Evolutionary conservation across 2,113 vertebrate genomes (phyloP).

Genomic region (Nipponia nippon): DNA sequence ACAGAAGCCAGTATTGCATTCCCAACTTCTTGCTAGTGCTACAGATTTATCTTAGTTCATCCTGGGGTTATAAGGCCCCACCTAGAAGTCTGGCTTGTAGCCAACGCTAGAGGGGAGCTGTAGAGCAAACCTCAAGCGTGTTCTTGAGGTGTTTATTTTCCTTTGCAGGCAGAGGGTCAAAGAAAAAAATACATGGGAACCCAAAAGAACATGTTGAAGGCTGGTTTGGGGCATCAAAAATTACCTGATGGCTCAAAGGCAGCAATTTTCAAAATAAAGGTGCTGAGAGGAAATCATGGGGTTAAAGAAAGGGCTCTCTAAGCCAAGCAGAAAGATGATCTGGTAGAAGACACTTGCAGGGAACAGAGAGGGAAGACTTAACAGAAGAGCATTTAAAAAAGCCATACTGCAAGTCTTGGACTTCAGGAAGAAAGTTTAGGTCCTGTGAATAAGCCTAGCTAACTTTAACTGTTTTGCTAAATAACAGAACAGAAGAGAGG

Average conservation of each 20-base stretch:
- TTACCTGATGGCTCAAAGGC: neutral
- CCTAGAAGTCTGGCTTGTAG: slow-evolving; percentile 22
- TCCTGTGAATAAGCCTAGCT: neutral
- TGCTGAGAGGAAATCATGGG: neutral
- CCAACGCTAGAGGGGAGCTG: neutral
- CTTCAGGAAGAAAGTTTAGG: neutral
- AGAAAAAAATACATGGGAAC: neutral
- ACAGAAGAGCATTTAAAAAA: neutral
- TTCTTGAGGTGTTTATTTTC: neutral
- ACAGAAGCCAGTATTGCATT: neutral
- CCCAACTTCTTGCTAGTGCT: neutral
- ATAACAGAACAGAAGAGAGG: neutral
- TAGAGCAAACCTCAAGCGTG: neutral
- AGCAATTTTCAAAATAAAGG: neutral
- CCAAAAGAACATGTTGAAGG: neutral
- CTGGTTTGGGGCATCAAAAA: neutral
- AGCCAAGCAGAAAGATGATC: neutral
- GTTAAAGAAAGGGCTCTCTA: neutral
- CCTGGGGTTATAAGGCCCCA: slow-evolving; percentile 32
- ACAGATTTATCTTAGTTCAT: slow-evolving; percentile 52
- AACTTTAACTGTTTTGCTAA: neutral
- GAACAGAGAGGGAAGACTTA: neutral
- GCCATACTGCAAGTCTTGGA: neutral
- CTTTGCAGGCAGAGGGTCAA: neutral
- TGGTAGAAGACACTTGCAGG: neutral